These are phyloP conservation scores for Arbacia lixula DNA, from an alignment of 53 echinoderm and acorn worm genomes.

Conservation along the genomic window DNA sequence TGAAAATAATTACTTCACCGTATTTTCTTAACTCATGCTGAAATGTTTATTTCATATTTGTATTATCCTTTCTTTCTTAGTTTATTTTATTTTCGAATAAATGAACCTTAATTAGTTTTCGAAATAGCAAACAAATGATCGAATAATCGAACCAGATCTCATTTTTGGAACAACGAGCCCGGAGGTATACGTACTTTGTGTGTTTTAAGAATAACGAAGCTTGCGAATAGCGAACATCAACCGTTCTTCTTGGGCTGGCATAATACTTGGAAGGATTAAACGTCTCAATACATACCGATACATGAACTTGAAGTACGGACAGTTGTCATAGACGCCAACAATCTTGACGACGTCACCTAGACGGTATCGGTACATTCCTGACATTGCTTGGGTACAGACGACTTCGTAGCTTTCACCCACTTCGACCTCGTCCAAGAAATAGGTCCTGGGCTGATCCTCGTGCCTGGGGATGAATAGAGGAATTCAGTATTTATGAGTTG, in stretches of 20 bases:
- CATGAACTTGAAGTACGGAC: constrained; percentile 53
- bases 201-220: neutral
- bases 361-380: constrained; percentile 68
- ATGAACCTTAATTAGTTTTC: too few relatives aligned
- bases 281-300: constrained; percentile 59
- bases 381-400: constrained; percentile 47
- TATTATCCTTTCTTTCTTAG: too few relatives aligned
- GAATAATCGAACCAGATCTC: too few relatives aligned
- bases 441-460: constrained; percentile 56
- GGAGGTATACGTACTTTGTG: neutral
- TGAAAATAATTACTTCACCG: too few relatives aligned
- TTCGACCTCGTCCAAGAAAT: constrained; percentile 59
- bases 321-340: constrained; percentile 60
- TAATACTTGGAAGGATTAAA: too few relatives aligned
- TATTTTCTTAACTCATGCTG: too few relatives aligned
- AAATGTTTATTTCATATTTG: too few relatives aligned
- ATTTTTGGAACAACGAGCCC: neutral
- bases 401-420: constrained; percentile 62
- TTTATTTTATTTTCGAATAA: too few relatives aligned
- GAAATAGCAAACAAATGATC: too few relatives aligned
- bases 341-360: constrained; percentile 68
- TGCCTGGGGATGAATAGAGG: neutral
- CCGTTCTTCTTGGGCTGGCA: too few relatives aligned
- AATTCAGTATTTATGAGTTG: neutral
- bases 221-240: too few relatives aligned